Conservation (phyloP, 2,113 vertebrate species). For the Corythaixoides concolor region DNA sequence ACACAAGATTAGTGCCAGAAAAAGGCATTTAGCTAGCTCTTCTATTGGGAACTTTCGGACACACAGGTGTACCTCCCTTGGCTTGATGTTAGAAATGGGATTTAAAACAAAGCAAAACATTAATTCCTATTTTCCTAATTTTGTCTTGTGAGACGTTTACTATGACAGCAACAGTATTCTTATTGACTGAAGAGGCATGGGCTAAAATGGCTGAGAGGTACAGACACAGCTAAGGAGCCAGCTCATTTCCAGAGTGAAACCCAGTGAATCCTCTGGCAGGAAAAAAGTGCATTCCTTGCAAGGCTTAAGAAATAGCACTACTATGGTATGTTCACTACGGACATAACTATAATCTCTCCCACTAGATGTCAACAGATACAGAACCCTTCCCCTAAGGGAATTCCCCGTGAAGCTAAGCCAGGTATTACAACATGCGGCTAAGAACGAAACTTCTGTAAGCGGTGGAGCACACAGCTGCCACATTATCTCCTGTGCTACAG, state of each 20-base stretch:
- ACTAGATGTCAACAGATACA: not conserved
- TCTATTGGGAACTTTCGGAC: not conserved
- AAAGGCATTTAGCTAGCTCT: not conserved
- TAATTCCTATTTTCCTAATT: not conserved
- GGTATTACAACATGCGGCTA: not conserved
- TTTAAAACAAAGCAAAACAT: not conserved
- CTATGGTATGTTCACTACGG: not conserved
- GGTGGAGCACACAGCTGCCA: not conserved
- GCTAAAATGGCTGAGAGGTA: not conserved
- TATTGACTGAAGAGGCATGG: rapidly evolving
- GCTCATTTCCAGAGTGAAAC: not conserved
- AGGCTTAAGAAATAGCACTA: not conserved
- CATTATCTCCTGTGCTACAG: not conserved
- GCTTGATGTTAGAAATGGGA: not conserved
- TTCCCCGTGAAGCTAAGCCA: not conserved
- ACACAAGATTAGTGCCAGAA: not conserved
- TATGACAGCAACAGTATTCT: not conserved
- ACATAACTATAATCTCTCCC: not conserved
- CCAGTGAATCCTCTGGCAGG: not conserved
- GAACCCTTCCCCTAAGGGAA: not conserved
- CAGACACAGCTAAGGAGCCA: not conserved
- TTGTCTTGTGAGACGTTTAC: rapidly evolving
- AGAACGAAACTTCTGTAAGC: not conserved
- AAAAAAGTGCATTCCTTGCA: not conserved
- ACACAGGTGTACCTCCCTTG: not conserved